Evolutionary conservation across 2,113 vertebrate genomes (phyloP), one percentile per base, ranked within the genome.

Genomic region (Varanus komodoensis): DNA sequence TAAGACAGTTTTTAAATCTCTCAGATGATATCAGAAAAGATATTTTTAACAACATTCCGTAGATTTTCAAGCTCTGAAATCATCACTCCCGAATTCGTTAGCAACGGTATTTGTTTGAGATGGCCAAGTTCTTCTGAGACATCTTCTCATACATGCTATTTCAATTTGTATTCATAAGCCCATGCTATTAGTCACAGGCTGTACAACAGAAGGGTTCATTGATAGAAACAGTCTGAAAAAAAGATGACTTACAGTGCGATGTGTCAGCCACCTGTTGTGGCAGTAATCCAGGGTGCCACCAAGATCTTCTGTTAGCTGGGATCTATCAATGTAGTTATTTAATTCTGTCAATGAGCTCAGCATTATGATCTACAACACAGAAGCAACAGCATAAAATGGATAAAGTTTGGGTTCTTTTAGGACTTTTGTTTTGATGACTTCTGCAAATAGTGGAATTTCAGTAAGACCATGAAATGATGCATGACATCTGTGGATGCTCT

Each of bases 271-370:
- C 96, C 98, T 98, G 94, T 97, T 98, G 69, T 99, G 99, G 95
- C 98, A 99, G 95, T 99, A 99, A 90, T 98, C 98, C 98, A 99
- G 98, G 6, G 98, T 98, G 75, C 99, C 99, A 34, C 99, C 99
- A 79, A 99, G 98, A 89, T 99, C 99, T 95, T 98, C 98, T 2
- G 98, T 99, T 96, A 99, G 97, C 97, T 99, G 98, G 23, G 97
- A 97, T 94, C 98, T 98, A 93, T 99, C 98, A 80, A 99, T 98
- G 95, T 99, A 99, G 86, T 97, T 96, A 89, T 99, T 98, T 78
- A 99, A 97, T 96, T 99, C 99, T 88, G 98, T 98, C 52, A 99
- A 96, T 82, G 99, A 99, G 97, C 98, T 98, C 96, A 99, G 97
- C 99, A 99, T 99, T 96, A 99, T 99, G 97, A 99, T 98, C 99